A percentile compares a stretch with the other conserved stretches of the same genome.
These are phyloP conservation scores for Clanis bilineata DNA, from an alignment of 2,888 invertebrate species.

Conservation along the genomic window DNA sequence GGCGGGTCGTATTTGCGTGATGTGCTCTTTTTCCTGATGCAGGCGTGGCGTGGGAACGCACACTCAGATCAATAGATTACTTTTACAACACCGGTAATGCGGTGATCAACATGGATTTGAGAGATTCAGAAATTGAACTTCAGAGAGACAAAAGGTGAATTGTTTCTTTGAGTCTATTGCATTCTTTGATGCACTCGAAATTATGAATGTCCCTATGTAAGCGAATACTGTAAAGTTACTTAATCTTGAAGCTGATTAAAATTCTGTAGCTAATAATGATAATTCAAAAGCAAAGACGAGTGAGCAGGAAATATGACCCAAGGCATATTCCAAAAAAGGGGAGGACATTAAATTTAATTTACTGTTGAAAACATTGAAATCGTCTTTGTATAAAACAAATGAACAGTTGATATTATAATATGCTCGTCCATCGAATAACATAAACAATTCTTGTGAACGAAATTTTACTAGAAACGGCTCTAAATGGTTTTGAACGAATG, in stretches of 20 bases:
- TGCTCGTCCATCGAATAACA: neutral
- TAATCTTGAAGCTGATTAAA: neutral
- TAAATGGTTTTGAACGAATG: neutral
- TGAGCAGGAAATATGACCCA: slow-evolving; percentile 12
- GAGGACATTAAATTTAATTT: neutral
- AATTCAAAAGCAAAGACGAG: slow-evolving; percentile 3
- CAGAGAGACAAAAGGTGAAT: slow-evolving; percentile 43
- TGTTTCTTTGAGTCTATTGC: neutral
- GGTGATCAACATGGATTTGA: slow-evolving; percentile 27
- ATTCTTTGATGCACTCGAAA: neutral
- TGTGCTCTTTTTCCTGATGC: slow-evolving; percentile 92
- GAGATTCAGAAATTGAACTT: neutral
- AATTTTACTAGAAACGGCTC: neutral
- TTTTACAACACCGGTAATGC: slow-evolving; percentile 58
- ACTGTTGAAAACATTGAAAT: neutral
- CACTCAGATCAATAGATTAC: slow-evolving; percentile 82
- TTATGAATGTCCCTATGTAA: neutral
- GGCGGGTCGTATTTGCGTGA: slow-evolving; percentile 94
- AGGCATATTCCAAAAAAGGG: slow-evolving; percentile 6
- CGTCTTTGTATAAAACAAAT: neutral
- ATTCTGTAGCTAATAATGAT: neutral
- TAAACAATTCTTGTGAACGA: neutral
- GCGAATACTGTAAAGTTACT: neutral
- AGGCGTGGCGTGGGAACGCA: slow-evolving; percentile 81
- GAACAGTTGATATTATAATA: neutral